phyloP scores from a whole-genome alignment of 2,113 vertebrate genomes.

The Macrotus californicus region DNA sequence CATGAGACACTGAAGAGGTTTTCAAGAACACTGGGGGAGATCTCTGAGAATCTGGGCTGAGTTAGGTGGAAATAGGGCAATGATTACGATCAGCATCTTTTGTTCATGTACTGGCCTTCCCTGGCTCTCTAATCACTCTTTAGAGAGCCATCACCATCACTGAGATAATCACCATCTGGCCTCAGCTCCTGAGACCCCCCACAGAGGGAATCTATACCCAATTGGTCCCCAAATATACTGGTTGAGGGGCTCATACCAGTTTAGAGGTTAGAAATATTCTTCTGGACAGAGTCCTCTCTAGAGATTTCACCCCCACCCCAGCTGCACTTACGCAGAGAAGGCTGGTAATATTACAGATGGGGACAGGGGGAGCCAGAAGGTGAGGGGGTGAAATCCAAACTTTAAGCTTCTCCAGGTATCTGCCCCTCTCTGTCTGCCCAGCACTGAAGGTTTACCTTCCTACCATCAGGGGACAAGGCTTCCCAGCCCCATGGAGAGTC shows the following conservation, averaged over 20 bases:
- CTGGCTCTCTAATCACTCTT: neutral
- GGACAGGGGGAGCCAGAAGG: neutral
- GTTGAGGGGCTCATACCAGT: neutral
- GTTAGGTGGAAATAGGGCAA: neutral
- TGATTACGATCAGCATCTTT: neutral
- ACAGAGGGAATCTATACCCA: neutral
- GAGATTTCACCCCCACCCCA: neutral
- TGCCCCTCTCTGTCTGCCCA: neutral
- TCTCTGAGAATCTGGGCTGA: neutral
- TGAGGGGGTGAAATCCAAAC: neutral
- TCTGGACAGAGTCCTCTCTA: neutral
- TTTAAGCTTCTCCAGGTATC: neutral
- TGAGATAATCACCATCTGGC: neutral
- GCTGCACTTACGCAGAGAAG: neutral
- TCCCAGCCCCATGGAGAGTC: neutral
- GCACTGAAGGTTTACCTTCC: neutral
- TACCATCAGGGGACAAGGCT: conserved; percentile 47
- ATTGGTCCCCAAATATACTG: neutral
- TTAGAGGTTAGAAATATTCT: neutral
- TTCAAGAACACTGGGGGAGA: neutral
- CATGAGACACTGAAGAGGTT: neutral
- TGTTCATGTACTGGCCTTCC: neutral
- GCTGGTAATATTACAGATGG: neutral
- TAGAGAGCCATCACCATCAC: too few relatives aligned
- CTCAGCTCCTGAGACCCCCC: neutral